Evolutionary conservation across 2,888 invertebrate genomes (phyloP).

Genomic region (Baccha elongata): DNA sequence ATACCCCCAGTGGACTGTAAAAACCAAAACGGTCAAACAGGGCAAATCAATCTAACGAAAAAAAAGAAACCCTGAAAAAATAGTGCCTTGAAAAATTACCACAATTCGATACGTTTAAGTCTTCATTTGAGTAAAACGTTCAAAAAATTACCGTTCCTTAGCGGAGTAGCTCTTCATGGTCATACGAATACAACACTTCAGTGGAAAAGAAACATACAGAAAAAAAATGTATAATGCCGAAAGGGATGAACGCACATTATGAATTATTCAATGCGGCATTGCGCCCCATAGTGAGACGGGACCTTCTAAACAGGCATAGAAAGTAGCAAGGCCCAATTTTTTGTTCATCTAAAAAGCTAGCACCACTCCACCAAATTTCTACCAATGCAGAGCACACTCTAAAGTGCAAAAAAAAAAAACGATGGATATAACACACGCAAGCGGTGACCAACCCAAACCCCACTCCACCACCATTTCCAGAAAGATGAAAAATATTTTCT

Average conservation of each 20-base stretch:
- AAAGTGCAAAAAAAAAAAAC: conserved; percentile 43
- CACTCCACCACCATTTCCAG: conserved; percentile 18
- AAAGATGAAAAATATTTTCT: conserved; percentile 73
- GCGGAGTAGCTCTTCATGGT: conserved; percentile 10
- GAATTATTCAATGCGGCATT: conserved; percentile 73
- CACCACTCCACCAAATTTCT: conserved; percentile 8
- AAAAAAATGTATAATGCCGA: conserved; percentile 41
- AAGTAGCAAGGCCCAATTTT: conserved; percentile 28
- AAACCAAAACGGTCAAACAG: conserved; percentile 56
- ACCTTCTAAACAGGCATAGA: conserved; percentile 56
- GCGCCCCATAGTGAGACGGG: conserved; percentile 65
- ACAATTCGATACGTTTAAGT: conserved; percentile 73
- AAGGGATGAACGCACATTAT: conserved; percentile 74
- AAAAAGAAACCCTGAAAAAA: conserved; percentile 13
- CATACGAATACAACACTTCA: conserved; percentile 16
- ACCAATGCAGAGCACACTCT: conserved; percentile 46
- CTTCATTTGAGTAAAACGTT: conserved; percentile 72
- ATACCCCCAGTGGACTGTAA: conserved; percentile 2
- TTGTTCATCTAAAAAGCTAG: conserved; percentile 20
- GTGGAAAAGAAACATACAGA: conserved; percentile 33
- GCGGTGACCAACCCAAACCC: conserved; percentile 53
- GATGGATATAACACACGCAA: conserved; percentile 63
- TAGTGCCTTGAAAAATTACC: conserved; percentile 67
- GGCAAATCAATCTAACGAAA: conserved; percentile 68
- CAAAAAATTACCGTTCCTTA: conserved; percentile 62